These are phyloP conservation scores for Patella vulgata DNA, from an alignment of 1,140 invertebrate species.

Conservation along the genomic window DNA sequence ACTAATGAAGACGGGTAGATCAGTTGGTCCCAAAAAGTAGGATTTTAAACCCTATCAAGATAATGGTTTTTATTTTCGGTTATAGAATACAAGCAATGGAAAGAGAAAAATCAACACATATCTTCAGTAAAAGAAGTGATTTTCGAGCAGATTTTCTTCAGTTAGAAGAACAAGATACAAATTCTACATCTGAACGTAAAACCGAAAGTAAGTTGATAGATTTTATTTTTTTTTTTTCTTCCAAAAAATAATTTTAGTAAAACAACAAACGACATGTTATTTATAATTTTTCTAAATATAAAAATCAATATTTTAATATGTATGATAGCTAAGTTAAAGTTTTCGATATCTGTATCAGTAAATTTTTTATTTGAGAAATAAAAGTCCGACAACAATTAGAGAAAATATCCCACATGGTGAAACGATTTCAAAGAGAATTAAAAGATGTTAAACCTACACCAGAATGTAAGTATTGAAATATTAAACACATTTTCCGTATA, in stretches of 20 bases:
- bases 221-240: slow-evolving; percentile 14
- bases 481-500: too few species aligned
- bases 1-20: too few species aligned
- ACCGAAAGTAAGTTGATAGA: slow-evolving; percentile 46
- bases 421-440: slow-evolving; percentile 58
- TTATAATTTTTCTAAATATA: too few species aligned
- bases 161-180: slow-evolving; percentile 52
- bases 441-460: slow-evolving; percentile 60
- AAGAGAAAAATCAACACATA: slow-evolving; percentile 56
- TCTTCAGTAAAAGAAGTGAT: slow-evolving; percentile 57
- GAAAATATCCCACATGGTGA: slow-evolving; percentile 60
- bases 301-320: too few species aligned
- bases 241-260: too few species aligned
- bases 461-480: slow-evolving; percentile 62
- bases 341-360: too few species aligned
- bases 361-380: slow-evolving; percentile 46
- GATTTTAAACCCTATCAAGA: too few species aligned
- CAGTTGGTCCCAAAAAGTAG: too few species aligned
- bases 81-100: slow-evolving; percentile 55
- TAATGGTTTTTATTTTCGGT: not conserved
- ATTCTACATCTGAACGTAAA: slow-evolving; percentile 45
- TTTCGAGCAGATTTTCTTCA: slow-evolving; percentile 51
- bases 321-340: too few species aligned
- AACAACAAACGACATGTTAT: too few species aligned
- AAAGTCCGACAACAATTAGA: slow-evolving; percentile 55